Conservation (phyloP, 2,888 invertebrate species). For the Boloria selene region DNA sequence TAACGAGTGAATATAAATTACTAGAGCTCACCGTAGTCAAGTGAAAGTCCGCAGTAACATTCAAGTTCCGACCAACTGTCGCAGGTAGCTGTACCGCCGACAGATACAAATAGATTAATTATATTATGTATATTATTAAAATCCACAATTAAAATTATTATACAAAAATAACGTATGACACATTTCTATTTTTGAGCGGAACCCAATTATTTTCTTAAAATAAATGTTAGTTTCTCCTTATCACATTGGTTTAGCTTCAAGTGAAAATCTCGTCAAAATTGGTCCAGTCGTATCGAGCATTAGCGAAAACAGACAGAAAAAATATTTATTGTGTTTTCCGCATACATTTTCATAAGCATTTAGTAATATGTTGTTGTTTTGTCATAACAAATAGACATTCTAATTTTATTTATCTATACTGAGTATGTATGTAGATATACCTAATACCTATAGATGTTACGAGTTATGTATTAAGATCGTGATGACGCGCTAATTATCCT, state of each 20-base stretch:
- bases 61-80: conserved; percentile 47
- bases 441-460: conserved; percentile 2
- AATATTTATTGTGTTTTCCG: no score
- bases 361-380: no score
- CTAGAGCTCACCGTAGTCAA: conserved; percentile 55
- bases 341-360: no score
- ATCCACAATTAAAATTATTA: conserved; percentile 26
- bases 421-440: neutral
- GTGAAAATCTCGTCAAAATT: no score
- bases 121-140: conserved; percentile 49
- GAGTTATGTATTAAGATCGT: conserved; percentile 25
- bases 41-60: conserved; percentile 70
- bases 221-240: no score
- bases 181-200: no score
- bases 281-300: no score
- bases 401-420: no score
- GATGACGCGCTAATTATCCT: conserved; percentile 30
- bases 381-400: no score
- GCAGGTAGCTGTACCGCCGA: conserved; percentile 55
- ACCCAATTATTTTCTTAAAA: no score
- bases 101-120: conserved; percentile 56
- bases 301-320: no score
- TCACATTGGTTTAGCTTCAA: no score
- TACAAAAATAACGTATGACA: neutral
- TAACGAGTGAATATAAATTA: conserved; percentile 67